phyloP scores from a whole-genome alignment of 1,140 invertebrate genomes.

The Ridgeia piscesae region DNA sequence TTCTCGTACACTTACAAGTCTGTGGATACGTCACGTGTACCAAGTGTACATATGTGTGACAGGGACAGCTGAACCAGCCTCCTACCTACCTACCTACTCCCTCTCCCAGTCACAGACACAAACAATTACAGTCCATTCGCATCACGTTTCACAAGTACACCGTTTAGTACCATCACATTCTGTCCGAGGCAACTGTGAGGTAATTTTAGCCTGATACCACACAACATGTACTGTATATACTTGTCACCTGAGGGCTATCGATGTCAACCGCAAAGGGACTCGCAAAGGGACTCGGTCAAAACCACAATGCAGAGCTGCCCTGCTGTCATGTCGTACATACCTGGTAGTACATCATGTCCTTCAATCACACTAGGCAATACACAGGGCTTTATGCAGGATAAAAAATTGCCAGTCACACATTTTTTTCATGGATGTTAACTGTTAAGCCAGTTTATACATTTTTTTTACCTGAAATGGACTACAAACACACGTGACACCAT shows the following conservation, averaged over 20 bases:
- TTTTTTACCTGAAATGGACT: too few species aligned
- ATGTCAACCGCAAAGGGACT: not conserved
- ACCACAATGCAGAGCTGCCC: not conserved
- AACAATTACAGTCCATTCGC: too few species aligned
- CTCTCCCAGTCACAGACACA: too few species aligned
- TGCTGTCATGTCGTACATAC: not conserved
- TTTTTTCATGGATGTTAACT: too few species aligned
- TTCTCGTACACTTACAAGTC: not conserved
- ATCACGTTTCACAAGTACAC: not conserved
- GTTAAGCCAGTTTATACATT: too few species aligned
- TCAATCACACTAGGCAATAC: too few species aligned
- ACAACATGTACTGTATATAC: not conserved
- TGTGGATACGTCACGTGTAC: not conserved
- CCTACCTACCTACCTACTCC: too few species aligned
- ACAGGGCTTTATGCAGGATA: too few species aligned
- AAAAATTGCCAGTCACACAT: too few species aligned
- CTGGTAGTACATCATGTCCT: not conserved
- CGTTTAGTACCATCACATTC: not conserved
- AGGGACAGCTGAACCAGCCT: too few species aligned
- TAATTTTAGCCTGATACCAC: not conserved
- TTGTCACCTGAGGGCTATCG: not conserved
- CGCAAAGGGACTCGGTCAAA: not conserved
- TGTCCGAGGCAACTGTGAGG: not conserved
- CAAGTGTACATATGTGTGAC: too few species aligned
- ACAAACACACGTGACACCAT: too few species aligned